A percentile compares a stretch with the other conserved stretches of the same genome.
These are phyloP conservation scores for Eulemur rubriventer DNA, from an alignment of 2,797 vertebrate species.

Conservation along the genomic window DNA sequence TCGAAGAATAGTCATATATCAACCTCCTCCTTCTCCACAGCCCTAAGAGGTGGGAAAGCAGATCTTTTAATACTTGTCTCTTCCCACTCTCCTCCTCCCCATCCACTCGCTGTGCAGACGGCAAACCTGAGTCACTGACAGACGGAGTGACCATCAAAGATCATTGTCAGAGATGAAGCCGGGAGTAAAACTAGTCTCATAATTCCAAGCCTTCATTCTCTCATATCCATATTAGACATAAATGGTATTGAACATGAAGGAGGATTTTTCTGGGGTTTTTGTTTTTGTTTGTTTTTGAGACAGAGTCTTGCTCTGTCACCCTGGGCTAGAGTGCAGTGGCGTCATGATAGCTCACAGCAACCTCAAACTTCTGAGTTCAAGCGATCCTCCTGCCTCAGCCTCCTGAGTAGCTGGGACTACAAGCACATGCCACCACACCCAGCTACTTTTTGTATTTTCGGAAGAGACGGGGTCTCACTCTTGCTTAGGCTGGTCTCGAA, in stretches of 20 bases:
- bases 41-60: not conserved
- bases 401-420: not conserved
- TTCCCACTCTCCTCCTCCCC: not conserved
- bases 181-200: not conserved
- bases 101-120: not conserved
- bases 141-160: not conserved
- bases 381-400: not conserved
- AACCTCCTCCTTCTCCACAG: not conserved
- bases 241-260: not conserved
- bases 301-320: not conserved
- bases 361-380: not conserved
- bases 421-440: rapidly evolving
- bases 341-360: not conserved
- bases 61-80: not conserved
- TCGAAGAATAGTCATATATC: not conserved
- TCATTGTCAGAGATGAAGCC: not conserved
- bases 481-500: not conserved
- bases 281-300: not conserved
- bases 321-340: not conserved
- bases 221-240: not conserved
- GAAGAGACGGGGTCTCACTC: not conserved
- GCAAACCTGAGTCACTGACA: not conserved
- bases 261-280: no score
- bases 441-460: no score
- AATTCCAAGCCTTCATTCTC: not conserved